These are phyloP conservation scores for Acleris emargana DNA, from an alignment of 2,888 invertebrate species.

Conservation along the genomic window DNA sequence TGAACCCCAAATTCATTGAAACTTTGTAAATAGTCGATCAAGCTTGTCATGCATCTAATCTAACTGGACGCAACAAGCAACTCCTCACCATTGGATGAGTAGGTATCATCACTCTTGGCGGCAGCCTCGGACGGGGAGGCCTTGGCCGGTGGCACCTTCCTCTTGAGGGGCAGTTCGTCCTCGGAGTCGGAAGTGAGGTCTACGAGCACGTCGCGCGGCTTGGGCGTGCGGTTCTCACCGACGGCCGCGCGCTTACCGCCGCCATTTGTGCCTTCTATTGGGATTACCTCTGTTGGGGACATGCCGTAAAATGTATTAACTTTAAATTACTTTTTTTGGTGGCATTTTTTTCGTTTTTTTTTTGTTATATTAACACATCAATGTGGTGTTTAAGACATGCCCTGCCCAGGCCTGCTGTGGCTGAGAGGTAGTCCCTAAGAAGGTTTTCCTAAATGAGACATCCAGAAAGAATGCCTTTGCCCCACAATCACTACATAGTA, in stretches of 20 bases:
- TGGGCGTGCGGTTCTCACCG: conserved; percentile 69
- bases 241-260: conserved; percentile 67
- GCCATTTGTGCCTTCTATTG: conserved; percentile 62
- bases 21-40: not conserved
- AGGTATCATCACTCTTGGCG: conserved; percentile 66
- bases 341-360: no score
- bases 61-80: no score
- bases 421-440: no score
- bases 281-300: conserved; percentile 72
- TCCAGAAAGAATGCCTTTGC: no score
- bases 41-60: no score
- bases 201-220: conserved; percentile 77
- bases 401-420: no score
- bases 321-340: no score
- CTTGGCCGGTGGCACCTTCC: conserved; percentile 76
- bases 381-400: no score
- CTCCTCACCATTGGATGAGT: conserved; percentile 56
- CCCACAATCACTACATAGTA: no score
- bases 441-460: no score
- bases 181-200: conserved; percentile 91
- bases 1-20: not conserved
- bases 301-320: no score
- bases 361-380: no score
- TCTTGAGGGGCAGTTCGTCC: conserved; percentile 86
- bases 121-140: conserved; percentile 66